Conservation (phyloP, 2,113 vertebrate species). For the Ophiodon elongatus region DNA sequence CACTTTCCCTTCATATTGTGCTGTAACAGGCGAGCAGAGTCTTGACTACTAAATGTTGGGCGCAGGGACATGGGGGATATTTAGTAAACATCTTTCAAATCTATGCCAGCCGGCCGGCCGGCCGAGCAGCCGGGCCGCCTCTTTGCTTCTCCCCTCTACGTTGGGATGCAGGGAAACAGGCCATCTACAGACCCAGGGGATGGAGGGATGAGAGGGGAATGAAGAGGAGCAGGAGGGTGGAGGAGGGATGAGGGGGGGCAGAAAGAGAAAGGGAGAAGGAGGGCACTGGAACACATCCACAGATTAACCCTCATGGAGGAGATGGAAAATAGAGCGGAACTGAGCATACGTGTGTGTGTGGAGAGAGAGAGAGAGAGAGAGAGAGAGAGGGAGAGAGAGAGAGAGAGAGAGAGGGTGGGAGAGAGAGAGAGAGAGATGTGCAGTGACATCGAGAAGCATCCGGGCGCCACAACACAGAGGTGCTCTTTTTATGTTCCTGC, state of each 20-base stretch:
- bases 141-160: conserved; percentile 56
- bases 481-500: conserved; percentile 54
- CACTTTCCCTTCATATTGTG: conserved; percentile 45
- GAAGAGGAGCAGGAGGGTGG: conserved; percentile 40
- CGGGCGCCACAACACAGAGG: conserved; percentile 53
- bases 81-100: conserved; percentile 78
- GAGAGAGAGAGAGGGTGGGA: neutral
- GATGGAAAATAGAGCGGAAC: conserved; percentile 81
- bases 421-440: conserved; percentile 26
- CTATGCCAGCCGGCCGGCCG: conserved; percentile 61
- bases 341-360: conserved; percentile 51
- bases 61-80: conserved; percentile 75
- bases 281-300: conserved; percentile 80
- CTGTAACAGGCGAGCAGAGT: conserved; percentile 66
- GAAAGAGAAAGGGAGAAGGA: conserved; percentile 68
- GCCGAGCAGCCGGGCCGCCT: conserved; percentile 53
- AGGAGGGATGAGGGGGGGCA: neutral
- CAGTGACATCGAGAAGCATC: conserved; percentile 38
- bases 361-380: neutral
- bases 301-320: conserved; percentile 81
- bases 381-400: conserved; percentile 13
- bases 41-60: conserved; percentile 74
- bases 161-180: conserved; percentile 73
- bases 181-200: conserved; percentile 70
- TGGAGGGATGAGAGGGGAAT: conserved; percentile 69